phyloP scores from a whole-genome alignment of 1,140 invertebrate genomes.

The Calosoma granatense region DNA sequence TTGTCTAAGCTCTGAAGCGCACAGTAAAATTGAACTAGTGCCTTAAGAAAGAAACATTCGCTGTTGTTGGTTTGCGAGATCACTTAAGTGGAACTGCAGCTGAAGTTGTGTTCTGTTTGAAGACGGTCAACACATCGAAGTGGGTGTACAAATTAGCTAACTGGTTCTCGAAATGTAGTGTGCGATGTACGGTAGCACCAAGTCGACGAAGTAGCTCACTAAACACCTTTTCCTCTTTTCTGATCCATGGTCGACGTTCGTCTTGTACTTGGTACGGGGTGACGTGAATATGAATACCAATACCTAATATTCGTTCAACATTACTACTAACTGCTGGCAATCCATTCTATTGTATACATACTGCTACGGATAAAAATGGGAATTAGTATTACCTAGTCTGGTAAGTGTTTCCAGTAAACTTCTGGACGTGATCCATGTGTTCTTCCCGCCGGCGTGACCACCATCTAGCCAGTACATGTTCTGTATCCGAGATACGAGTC shows the following conservation, averaged over 20 bases:
- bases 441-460: constrained; percentile 69
- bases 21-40: too few relatives aligned
- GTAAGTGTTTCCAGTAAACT: constrained; percentile 58
- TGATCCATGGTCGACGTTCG: constrained; percentile 66
- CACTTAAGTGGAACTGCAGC: neutral
- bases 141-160: constrained; percentile 52
- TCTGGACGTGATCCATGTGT: constrained; percentile 74
- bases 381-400: constrained; percentile 42
- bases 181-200: constrained; percentile 48
- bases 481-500: constrained; percentile 49
- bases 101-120: constrained; percentile 30
- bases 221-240: constrained; percentile 69
- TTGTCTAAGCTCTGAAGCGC: too few relatives aligned
- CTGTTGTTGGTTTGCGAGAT: too few relatives aligned
- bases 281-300: constrained; percentile 64
- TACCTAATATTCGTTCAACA: constrained; percentile 35
- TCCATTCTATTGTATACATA: too few relatives aligned
- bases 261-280: constrained; percentile 77
- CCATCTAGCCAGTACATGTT: constrained; percentile 82
- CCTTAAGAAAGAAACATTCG: too few relatives aligned
- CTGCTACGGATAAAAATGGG: too few relatives aligned
- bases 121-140: constrained; percentile 55
- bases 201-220: constrained; percentile 51
- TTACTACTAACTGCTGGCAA: too few relatives aligned
- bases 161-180: constrained; percentile 55